Base-by-base conservation (phyloP, 2,797 vertebrate species). In the Darevskia mixta region DNA sequence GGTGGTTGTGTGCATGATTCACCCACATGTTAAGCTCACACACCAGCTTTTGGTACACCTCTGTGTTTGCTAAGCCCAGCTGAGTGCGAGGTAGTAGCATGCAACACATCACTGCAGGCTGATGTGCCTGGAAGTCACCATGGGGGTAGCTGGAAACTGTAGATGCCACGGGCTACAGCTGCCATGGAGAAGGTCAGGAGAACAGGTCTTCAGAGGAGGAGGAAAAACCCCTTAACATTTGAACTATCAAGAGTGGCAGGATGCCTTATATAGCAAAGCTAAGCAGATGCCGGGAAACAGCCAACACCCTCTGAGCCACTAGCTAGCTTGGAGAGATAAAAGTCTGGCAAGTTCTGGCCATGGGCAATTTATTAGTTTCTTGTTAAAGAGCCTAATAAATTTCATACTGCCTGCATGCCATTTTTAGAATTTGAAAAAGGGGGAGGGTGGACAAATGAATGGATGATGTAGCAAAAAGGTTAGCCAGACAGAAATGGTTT, bases 341-440 rank as follows among this genome's bases (percentile, higher is more conserved):
- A 76, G 71, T 82, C 43, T 49, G 83, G 69, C 71, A 89, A 66
- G 79, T 45, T 73, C 87, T 69, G 23, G 49, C 67, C 43, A 61
- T 35, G 77, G 66, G 73, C 87, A 84, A 88, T 88, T 84, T 88
- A 88, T 88, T 84, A 84, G 87, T 84, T 73, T 84, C 87, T 88
- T 79, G 82, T 84, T 88, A 88, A 88, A 84, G 76, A 88, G 76
- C 82, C 87, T 32, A 88, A 88, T 88, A 88, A 88, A 89, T 86
- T 89, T 86, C 71, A 86, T 76, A 69, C 43, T 25, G 88, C 83
- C 61, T 76, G 64, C 58, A 76, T 81, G 79, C 83, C 87, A 89
- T 85, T 89, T 85, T 85, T 89, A 84, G 88, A 69, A 82, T 66
- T 43, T 66, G n/a, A 86, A 64, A 86, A 72, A 49, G 79, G 43